Conservation (phyloP, 1,140 invertebrate genomes). For the Sycobia sp. region DNA sequence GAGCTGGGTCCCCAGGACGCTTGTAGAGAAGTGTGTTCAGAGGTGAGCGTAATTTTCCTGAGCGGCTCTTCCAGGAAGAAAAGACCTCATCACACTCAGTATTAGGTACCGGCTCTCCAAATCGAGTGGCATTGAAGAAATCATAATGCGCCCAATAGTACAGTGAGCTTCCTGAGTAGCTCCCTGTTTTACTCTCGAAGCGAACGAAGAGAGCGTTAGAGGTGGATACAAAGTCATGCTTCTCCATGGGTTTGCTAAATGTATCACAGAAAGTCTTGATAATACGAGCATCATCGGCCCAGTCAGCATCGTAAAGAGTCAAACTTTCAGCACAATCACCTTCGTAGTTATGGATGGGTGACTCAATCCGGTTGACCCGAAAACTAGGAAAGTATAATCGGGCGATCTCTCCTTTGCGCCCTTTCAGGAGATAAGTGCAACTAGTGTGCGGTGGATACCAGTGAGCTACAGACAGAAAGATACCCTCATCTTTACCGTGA, state of each 20-base stretch:
- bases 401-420: slow-evolving; percentile 81
- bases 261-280: slow-evolving; percentile 93
- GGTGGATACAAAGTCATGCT: slow-evolving; percentile 87
- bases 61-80: slow-evolving; percentile 74
- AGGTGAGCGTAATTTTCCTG: slow-evolving; percentile 77
- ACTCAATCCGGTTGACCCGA: slow-evolving; percentile 85
- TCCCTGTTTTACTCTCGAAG: slow-evolving; percentile 89
- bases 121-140: slow-evolving; percentile 87
- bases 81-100: slow-evolving; percentile 87
- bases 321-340: slow-evolving; percentile 88
- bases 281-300: slow-evolving; percentile 83
- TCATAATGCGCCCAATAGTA: slow-evolving; percentile 93
- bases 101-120: slow-evolving; percentile 76
- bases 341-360: slow-evolving; percentile 81
- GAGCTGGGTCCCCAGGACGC: slow-evolving; percentile 64
- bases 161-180: slow-evolving; percentile 82
- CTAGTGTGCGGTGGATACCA: slow-evolving; percentile 92
- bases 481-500: slow-evolving; percentile 79
- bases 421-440: slow-evolving; percentile 87
- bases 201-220: slow-evolving; percentile 83
- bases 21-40: slow-evolving; percentile 86
- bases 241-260: slow-evolving; percentile 88
- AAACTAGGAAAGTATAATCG: slow-evolving; percentile 88
- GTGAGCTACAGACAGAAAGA: slow-evolving; percentile 87
- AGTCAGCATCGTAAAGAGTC: slow-evolving; percentile 83